Base-by-base conservation (phyloP, 2,888 invertebrate genomes). In the Podotricha telesiphe region DNA sequence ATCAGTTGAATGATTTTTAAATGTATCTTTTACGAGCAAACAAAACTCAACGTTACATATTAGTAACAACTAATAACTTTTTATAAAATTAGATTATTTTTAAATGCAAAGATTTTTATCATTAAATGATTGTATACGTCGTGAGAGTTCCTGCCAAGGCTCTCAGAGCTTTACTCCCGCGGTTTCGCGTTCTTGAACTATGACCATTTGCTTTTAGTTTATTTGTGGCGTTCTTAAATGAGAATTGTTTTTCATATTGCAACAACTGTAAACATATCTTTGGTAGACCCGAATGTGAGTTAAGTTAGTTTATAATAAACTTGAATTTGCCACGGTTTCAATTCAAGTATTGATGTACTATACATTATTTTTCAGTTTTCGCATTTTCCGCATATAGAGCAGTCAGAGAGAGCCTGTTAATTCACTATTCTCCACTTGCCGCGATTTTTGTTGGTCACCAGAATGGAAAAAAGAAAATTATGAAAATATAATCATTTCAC, bases 161-260 rank as follows among this genome's bases (percentile, higher is more conserved):
- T 51, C 19, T 22, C 62, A 8, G n/a, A 28, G 37, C 20, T 20
- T 19, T 48, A 13, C 51, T 40, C 15, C 50, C 22, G 66, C 48
- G 42, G 40, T 42, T 50, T 59, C 50, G 58, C 59, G 51, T 28
- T 67, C 66, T 61, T 67, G 66, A 67, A 59, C 66, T 67, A 40
- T 67, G 20, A 28, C 66, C 48, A 51, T 22, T 67, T 42, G 51
- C 66, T 59, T 67, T 67, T 58, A 50, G 62, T 50, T 50, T 62
- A 37, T 50, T 48, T 62, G 47, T 19, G 37, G 15, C 48, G 34
- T 17, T 48, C 62, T 15, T 37, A 48, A 34, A 34, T 34, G 7
- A 37, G 48, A 13, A 47, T 34, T 55, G 34, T 17, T 15, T 34
- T 37, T 1, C n/a, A 45, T 11, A 42, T 58, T 42, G 15, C 19